Evolutionary conservation across 2,797 vertebrate species (phyloP).

Genomic region (Anabas testudineus): DNA sequence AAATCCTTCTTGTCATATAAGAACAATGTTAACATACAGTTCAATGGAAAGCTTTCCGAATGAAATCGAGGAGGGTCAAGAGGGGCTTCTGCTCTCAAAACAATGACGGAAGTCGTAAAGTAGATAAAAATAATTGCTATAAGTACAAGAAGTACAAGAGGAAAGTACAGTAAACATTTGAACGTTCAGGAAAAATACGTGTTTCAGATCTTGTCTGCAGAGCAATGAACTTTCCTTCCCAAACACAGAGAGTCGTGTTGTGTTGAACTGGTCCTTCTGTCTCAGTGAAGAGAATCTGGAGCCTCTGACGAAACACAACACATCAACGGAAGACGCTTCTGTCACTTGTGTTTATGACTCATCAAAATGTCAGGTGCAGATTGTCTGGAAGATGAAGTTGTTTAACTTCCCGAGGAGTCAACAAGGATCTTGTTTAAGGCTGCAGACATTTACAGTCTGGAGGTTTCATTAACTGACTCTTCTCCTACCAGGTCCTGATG

Average conservation of each 20-base stretch:
- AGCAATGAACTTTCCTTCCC: slow-evolving; percentile 33
- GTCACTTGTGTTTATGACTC: slow-evolving; percentile 18
- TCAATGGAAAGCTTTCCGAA: not conserved
- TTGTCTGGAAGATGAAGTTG: slow-evolving; percentile 1
- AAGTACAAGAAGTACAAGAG: not conserved
- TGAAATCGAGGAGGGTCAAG: not conserved
- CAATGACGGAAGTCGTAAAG: not conserved
- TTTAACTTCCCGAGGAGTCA: not conserved
- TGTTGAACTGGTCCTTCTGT: not conserved
- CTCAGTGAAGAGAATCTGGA: not conserved
- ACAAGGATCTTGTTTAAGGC: slow-evolving; percentile 3
- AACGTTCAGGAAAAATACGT: slow-evolving; percentile 25
- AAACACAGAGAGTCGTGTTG: slow-evolving; percentile 25
- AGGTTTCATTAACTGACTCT: too few species aligned
- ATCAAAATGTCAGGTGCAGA: slow-evolving; percentile 1
- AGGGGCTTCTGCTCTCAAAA: not conserved
- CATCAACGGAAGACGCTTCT: not conserved
- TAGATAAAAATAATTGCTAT: not conserved
- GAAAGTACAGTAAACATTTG: slow-evolving; percentile 18
- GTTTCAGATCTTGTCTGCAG: slow-evolving; percentile 32
- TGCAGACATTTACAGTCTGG: not conserved
- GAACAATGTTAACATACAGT: not conserved
- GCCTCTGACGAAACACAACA: slow-evolving; percentile 20
- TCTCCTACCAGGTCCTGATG: too few species aligned
- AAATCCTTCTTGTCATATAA: slow-evolving; percentile 10